phyloP scores from a whole-genome alignment of 2,797 vertebrate species.

The Poliocrania exsul region DNA sequence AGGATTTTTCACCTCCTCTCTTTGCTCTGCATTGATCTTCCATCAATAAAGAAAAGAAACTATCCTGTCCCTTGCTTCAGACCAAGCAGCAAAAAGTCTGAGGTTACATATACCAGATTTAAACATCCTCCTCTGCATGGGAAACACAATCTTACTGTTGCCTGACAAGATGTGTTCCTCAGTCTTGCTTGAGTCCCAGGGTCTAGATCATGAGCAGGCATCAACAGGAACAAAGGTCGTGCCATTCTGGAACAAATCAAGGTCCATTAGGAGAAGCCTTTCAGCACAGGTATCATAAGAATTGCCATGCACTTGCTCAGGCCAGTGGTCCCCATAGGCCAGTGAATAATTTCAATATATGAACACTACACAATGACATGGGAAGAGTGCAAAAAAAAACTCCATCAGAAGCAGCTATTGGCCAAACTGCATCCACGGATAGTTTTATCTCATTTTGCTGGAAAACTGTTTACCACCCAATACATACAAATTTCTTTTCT shows the following conservation, averaged over 20 bases:
- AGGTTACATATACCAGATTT: background rate
- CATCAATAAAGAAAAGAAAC: background rate
- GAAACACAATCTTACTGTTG: background rate
- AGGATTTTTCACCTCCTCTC: background rate
- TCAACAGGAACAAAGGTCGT: background rate
- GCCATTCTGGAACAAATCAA: background rate
- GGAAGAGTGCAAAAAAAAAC: fast-evolving
- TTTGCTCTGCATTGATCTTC: background rate
- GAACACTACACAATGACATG: background rate
- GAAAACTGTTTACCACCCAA: background rate
- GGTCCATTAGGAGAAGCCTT: background rate
- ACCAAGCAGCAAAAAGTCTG: background rate
- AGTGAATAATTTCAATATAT: background rate
- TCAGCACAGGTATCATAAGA: background rate
- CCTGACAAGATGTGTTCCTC: background rate
- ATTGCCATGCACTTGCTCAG: background rate
- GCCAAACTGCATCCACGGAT: background rate
- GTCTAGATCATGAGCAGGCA: background rate
- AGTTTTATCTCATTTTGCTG: background rate
- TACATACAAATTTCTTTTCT: background rate
- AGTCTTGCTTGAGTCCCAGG: background rate
- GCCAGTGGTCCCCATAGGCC: background rate
- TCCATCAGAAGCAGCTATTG: background rate
- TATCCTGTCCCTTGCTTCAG: background rate
- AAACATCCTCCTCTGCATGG: background rate